These are phyloP conservation scores for Nemotelus pantherinus DNA, from an alignment of 2,888 invertebrate species.

Conservation along the genomic window DNA sequence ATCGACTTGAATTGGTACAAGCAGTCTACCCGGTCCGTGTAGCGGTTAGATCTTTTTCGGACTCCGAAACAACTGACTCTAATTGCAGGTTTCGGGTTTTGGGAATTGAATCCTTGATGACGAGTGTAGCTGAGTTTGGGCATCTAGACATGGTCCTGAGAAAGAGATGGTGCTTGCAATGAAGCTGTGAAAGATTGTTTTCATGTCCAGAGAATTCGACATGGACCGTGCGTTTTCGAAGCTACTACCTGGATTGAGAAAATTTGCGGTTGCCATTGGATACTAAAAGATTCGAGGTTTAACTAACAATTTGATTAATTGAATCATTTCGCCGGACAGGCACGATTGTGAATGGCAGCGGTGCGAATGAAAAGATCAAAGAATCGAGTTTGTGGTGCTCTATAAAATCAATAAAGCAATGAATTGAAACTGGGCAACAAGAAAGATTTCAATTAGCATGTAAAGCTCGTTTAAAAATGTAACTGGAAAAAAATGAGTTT, in stretches of 20 bases:
- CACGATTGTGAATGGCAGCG: not conserved
- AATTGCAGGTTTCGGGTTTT: constrained; percentile 42
- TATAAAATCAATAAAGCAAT: no score
- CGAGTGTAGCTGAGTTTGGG: not conserved
- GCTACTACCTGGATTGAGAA: not conserved
- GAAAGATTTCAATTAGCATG: no score
- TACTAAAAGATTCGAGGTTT: constrained; percentile 30
- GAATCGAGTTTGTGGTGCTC: not conserved
- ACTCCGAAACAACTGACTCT: constrained; percentile 33
- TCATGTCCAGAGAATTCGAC: not conserved
- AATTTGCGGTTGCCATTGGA: constrained; percentile 1
- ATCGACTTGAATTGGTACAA: constrained; percentile 28
- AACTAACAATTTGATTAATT: constrained; percentile 34
- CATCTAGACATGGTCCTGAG: not conserved
- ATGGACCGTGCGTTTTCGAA: not conserved
- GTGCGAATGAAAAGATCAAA: not conserved
- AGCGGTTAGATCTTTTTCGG: constrained; percentile 3
- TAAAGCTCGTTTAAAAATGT: no score
- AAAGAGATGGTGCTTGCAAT: constrained; percentile 11
- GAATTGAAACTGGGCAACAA: no score
- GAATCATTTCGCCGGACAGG: constrained; percentile 25
- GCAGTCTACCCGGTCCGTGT: not conserved
- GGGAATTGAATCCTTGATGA: constrained; percentile 42
- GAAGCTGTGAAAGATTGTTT: constrained; percentile 27
- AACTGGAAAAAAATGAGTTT: no score